Evolutionary conservation across 1,140 invertebrate species (phyloP).

Genomic region (Tribolium castaneum): DNA sequence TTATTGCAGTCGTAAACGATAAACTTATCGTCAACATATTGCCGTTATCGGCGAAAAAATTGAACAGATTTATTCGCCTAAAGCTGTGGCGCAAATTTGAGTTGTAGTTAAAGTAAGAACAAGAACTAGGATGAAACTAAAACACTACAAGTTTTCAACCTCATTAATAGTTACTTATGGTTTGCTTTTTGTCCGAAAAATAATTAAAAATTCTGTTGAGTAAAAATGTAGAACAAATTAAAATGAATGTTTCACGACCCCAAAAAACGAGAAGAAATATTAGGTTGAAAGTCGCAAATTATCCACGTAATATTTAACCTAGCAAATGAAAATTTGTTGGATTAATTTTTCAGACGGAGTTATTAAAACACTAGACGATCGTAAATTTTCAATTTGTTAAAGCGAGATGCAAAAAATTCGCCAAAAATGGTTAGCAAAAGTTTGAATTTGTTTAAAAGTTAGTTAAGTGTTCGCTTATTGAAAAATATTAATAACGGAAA

Average conservation of each 20-base stretch:
- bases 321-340: conserved; percentile 26
- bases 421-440: background rate
- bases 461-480: background rate
- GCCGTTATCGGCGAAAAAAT: background rate
- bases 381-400: background rate
- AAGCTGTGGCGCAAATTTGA: no score
- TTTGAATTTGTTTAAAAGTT: background rate
- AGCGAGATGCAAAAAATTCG: no score
- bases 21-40: background rate
- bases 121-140: background rate
- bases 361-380: background rate
- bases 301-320: conserved; percentile 14
- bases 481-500: background rate
- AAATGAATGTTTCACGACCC: background rate
- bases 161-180: background rate
- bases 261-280: conserved; percentile 2
- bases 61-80: no score
- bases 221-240: conserved; percentile 1
- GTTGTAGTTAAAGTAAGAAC: background rate
- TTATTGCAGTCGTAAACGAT: conserved; percentile 15
- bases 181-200: background rate
- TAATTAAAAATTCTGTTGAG: conserved; percentile 9
- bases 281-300: conserved; percentile 15
- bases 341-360: conserved; percentile 17
- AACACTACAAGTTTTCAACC: background rate